Evolutionary conservation across 2,888 invertebrate species (phyloP).

Genomic region (Capitulum mitella): DNA sequence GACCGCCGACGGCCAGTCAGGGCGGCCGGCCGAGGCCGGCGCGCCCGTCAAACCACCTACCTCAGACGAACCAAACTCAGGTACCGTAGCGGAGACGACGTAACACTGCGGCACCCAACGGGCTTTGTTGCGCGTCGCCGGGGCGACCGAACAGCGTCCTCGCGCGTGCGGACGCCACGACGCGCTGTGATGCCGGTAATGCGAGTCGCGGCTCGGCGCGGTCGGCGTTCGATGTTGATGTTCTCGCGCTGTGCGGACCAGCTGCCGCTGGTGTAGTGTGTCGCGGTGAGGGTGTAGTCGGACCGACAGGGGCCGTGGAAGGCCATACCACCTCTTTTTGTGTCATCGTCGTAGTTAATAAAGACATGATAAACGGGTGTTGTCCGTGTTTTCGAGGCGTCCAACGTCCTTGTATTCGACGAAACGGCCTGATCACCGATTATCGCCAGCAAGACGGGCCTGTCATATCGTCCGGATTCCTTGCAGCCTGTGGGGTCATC

Average conservation of each 20-base stretch:
- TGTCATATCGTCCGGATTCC: no score
- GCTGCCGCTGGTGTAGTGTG: no score
- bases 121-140: no score
- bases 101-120: not conserved
- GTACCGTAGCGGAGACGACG: not conserved
- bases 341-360: not conserved
- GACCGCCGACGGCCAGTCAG: not conserved
- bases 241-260: not conserved
- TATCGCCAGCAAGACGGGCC: no score
- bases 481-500: no score
- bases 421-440: no score
- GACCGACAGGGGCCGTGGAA: not conserved
- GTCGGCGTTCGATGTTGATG: not conserved
- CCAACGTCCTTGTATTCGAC: no score
- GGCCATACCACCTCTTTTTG: not conserved
- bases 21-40: not conserved
- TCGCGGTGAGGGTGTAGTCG: not conserved
- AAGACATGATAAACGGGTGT: not conserved
- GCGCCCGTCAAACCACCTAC: not conserved
- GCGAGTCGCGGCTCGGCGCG: not conserved
- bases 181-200: no score
- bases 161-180: not conserved
- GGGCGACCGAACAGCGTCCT: no score
- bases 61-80: slow-evolving; percentile 2
- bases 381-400: no score